Evolutionary conservation across 2,797 vertebrate species (phyloP).

Genomic region (Macropodus opercularis): DNA sequence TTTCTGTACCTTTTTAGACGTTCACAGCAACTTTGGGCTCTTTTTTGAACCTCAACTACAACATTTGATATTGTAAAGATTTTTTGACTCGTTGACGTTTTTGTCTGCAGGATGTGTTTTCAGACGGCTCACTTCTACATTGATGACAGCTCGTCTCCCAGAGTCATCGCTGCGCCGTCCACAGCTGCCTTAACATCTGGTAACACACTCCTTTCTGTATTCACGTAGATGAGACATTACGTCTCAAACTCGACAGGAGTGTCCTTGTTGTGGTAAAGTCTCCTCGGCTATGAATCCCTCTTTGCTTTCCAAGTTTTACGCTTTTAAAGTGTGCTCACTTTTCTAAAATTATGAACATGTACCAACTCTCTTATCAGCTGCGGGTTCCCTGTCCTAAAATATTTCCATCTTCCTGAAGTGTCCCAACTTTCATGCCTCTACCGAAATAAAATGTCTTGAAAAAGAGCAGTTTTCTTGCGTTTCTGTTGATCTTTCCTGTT

Average conservation of each 20-base stretch:
- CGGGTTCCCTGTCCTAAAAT: no score
- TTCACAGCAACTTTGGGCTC: not conserved
- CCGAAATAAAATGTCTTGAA: no score
- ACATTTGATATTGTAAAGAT: not conserved
- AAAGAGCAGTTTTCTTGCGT: not conserved
- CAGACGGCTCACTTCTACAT: constrained; percentile 99
- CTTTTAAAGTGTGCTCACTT: no score
- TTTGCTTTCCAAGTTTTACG: no score
- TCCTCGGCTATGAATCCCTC: no score
- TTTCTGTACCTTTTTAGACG: not conserved
- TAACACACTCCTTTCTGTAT: constrained; percentile 64
- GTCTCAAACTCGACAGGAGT: no score
- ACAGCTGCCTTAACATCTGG: constrained; percentile 85
- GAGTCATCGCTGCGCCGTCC: constrained; percentile 86
- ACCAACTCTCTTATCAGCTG: no score
- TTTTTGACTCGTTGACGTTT: not conserved
- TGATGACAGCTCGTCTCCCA: constrained; percentile 90
- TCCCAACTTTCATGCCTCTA: no score
- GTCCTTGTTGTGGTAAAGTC: no score
- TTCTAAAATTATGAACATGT: no score
- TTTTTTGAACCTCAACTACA: not conserved
- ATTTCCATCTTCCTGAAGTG: no score
- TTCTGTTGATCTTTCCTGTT: not conserved
- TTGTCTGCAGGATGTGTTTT: constrained; percentile 89
- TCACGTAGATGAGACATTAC: no score